Evolutionary conservation across 2,797 vertebrate genomes (phyloP).

Genomic region (Epinephelus coioides): DNA sequence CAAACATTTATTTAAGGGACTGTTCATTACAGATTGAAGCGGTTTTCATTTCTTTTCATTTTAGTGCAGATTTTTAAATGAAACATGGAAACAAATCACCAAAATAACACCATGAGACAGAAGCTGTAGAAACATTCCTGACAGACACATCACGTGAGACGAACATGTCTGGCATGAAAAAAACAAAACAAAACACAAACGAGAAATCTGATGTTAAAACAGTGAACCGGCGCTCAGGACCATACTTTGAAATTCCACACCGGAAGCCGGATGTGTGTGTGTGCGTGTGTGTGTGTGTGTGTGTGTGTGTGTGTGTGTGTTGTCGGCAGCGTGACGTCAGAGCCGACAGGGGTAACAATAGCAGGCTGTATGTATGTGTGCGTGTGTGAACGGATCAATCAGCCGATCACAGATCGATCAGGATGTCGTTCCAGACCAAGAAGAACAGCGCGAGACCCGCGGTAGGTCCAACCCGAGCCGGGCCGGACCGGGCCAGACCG

Average conservation of each 20-base stretch:
- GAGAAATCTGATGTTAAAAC: too few relatives aligned
- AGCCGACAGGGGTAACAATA: conserved; percentile 50
- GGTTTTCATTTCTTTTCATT: too few relatives aligned
- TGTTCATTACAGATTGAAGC: too few relatives aligned
- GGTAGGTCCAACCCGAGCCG: conserved; percentile 55
- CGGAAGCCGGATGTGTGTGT: conserved; percentile 30
- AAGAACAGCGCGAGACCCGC: conserved; percentile 63
- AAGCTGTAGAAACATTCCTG: too few relatives aligned
- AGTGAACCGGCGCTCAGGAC: neutral
- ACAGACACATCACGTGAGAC: too few relatives aligned
- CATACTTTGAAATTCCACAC: conserved; percentile 41
- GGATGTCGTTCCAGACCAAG: conserved; percentile 72
- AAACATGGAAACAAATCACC: too few relatives aligned
- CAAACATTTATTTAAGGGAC: too few relatives aligned
- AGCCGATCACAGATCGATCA: conserved; percentile 45
- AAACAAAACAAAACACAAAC: too few relatives aligned
- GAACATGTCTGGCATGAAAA: too few relatives aligned
- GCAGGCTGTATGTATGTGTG: neutral
- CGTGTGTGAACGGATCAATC: conserved; percentile 31
- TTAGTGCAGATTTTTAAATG: too few relatives aligned
- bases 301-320: neutral
- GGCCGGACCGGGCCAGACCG: neutral
- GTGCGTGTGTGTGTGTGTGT: neutral
- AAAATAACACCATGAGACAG: too few relatives aligned
- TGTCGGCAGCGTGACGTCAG: conserved; percentile 33